Percentiles rank a stretch among this genome's conserved stretches.
phyloP scores from a whole-genome alignment of 2,797 vertebrate genomes.

The Tiaroga cobitis region DNA sequence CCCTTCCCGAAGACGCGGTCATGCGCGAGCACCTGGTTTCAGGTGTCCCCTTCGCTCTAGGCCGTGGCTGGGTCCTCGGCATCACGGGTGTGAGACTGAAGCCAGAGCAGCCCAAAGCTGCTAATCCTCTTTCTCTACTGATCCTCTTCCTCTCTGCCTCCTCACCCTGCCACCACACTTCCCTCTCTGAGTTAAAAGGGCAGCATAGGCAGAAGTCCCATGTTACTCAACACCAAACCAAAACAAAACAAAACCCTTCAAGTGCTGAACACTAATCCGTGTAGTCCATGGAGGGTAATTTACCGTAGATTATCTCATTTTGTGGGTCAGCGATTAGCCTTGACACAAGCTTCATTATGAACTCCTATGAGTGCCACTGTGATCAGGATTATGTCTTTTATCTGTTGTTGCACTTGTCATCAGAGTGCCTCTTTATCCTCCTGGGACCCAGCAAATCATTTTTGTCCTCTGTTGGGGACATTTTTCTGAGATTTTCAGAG shows the following conservation, averaged over 20 bases:
- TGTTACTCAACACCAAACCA: conserved; percentile 43
- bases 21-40: conserved; percentile 47
- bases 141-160: conserved; percentile 59
- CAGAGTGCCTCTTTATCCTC: conserved; percentile 25
- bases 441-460: conserved; percentile 17
- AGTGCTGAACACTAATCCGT: conserved; percentile 45
- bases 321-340: conserved; percentile 39
- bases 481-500: not conserved
- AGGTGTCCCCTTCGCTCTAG: conserved; percentile 56
- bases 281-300: conserved; percentile 41
- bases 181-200: conserved; percentile 44
- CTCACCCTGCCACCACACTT: conserved; percentile 31
- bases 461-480: conserved; percentile 24
- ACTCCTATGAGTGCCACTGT: conserved; percentile 29
- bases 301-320: conserved; percentile 46
- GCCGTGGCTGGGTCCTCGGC: conserved; percentile 20
- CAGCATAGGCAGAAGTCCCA: conserved; percentile 43
- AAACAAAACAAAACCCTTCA: conserved; percentile 52
- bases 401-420: conserved; percentile 27
- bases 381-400: conserved; percentile 38
- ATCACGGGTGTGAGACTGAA: conserved; percentile 56
- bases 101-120: conserved; percentile 68
- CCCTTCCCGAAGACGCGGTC: conserved; percentile 62
- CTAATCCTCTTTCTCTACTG: conserved; percentile 70
- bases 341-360: conserved; percentile 42